These are phyloP conservation scores for Centruroides vittatus DNA, from an alignment of 1,140 invertebrate species.

Conservation along the genomic window DNA sequence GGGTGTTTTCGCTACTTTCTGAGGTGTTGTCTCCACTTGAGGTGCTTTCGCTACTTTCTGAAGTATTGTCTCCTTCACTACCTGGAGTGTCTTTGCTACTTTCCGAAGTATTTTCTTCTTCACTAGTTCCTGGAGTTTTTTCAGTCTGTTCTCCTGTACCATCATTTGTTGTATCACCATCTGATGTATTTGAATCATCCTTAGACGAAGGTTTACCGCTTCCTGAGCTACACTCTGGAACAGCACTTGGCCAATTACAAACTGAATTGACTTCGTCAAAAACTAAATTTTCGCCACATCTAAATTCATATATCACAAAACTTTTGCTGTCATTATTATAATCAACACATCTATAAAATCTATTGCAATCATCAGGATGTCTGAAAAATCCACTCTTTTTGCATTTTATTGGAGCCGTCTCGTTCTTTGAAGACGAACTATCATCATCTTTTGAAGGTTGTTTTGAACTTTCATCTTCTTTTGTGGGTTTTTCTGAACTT, in stretches of 20 bases:
- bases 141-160: no score
- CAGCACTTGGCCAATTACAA: conserved; percentile 21
- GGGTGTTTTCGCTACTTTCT: neutral
- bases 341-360: conserved; percentile 39
- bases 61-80: neutral
- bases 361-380: conserved; percentile 42
- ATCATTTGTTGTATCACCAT: no score
- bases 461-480: neutral
- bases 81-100: neutral
- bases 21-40: neutral
- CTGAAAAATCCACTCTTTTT: conserved; percentile 41
- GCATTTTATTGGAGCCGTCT: neutral
- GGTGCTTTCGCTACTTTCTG: neutral
- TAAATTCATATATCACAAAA: conserved; percentile 60
- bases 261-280: conserved; percentile 27
- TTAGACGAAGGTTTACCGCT: neutral
- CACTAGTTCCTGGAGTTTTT: no score
- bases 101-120: neutral
- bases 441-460: neutral
- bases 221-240: conserved; percentile 20
- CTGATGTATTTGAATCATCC: no score
- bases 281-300: conserved; percentile 31
- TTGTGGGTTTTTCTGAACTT: no score
- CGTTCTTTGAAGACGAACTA: neutral
- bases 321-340: conserved; percentile 36